phyloP scores from a whole-genome alignment of 2,888 invertebrate genomes.

The Sarcophaga variegata region DNA sequence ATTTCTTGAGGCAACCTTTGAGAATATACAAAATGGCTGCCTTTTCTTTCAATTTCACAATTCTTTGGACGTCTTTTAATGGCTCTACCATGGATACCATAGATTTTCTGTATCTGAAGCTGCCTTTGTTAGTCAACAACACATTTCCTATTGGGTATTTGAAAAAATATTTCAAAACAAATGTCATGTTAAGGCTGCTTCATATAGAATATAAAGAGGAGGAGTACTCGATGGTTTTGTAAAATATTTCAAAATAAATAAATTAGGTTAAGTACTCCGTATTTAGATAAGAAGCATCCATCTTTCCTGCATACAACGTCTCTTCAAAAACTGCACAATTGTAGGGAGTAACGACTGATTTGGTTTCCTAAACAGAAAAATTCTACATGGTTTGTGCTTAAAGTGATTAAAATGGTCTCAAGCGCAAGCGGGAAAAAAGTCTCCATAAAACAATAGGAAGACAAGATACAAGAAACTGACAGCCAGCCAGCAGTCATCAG shows the following conservation, averaged over 20 bases:
- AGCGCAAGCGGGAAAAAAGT: background rate
- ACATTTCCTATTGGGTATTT: background rate
- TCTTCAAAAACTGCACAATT: no score
- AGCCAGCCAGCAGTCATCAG: no score
- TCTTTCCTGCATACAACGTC: background rate
- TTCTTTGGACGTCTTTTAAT: no score
- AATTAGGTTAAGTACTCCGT: constrained; percentile 51
- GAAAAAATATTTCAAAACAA: background rate
- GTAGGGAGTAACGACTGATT: no score
- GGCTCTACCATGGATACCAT: no score
- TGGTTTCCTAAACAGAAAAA: constrained; percentile 13
- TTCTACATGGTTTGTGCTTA: background rate
- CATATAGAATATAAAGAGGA: no score
- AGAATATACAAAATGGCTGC: no score
- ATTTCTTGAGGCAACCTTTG: no score
- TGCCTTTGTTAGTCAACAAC: background rate
- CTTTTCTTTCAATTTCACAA: no score
- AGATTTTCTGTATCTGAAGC: no score
- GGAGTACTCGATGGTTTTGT: background rate
- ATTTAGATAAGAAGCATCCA: constrained; percentile 20
- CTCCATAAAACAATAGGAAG: background rate
- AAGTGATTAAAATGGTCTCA: background rate
- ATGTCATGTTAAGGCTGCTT: no score
- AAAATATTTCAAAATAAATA: constrained; percentile 28
- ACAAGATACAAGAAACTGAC: background rate